A percentile compares a stretch with the other conserved stretches of the same genome.
These are phyloP conservation scores for Drosophila colorata DNA, from an alignment of 2,888 invertebrate species.

Conservation along the genomic window DNA sequence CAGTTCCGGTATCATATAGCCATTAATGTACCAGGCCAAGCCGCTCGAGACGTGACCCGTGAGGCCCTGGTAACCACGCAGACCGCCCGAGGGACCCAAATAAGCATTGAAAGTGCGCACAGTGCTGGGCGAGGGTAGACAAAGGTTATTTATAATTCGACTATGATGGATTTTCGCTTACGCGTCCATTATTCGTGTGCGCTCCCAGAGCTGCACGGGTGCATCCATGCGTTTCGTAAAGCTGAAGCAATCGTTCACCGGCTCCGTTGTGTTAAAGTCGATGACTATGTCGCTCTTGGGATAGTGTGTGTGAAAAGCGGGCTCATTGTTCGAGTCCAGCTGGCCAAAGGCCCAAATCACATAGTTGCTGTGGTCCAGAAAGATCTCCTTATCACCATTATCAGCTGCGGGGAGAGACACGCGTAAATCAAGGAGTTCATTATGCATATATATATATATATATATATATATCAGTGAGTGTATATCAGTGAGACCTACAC, in stretches of 20 bases:
- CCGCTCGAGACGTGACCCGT: slow-evolving; percentile 90
- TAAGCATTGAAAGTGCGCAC: slow-evolving; percentile 92
- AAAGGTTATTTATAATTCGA: no score
- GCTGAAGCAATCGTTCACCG: slow-evolving; percentile 90
- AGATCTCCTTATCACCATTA: slow-evolving; percentile 90
- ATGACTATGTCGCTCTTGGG: slow-evolving; percentile 90
- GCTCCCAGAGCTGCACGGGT: slow-evolving; percentile 87
- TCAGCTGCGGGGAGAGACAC: slow-evolving; percentile 87
- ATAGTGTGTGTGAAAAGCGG: slow-evolving; percentile 93
- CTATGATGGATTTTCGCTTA: slow-evolving; percentile 53
- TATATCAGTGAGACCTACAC: slow-evolving; percentile 86
- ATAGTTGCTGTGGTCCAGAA: slow-evolving; percentile 88
- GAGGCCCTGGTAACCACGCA: slow-evolving; percentile 91
- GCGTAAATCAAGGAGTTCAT: no score
- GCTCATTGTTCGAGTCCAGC: slow-evolving; percentile 91
- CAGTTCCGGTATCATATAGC: slow-evolving; percentile 93
- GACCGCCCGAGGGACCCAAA: slow-evolving; percentile 93
- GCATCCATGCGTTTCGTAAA: slow-evolving; percentile 87
- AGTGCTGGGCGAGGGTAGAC: slow-evolving; percentile 84
- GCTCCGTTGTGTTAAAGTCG: slow-evolving; percentile 88
- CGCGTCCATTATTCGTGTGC: slow-evolving; percentile 88
- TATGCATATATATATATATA: neutral
- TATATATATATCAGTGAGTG: no score
- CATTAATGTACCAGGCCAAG: slow-evolving; percentile 97
- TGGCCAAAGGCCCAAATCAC: slow-evolving; percentile 94